Percentiles rank a stretch among this genome's conserved stretches.
Evolutionary conservation across 2,888 invertebrate species (phyloP).

Genomic region (Polyploca ridens): DNA sequence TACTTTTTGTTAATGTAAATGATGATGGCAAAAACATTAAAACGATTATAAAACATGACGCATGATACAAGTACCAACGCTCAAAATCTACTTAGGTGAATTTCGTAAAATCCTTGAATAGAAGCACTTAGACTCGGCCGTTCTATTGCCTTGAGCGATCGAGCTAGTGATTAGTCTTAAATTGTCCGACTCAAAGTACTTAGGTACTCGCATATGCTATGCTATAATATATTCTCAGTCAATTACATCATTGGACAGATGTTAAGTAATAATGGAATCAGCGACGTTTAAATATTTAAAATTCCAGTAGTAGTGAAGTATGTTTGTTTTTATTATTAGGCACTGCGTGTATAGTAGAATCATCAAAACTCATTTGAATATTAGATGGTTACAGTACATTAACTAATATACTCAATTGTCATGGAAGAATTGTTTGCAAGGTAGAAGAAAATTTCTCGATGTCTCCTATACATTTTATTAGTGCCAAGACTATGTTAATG

Average conservation of each 20-base stretch:
- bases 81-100: background rate
- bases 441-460: too few species aligned
- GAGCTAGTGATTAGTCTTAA: constrained; percentile 62
- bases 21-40: background rate
- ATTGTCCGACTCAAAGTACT: constrained; percentile 40
- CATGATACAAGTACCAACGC: background rate
- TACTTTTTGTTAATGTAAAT: background rate
- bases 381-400: too few species aligned
- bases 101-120: constrained; percentile 25
- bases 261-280: background rate
- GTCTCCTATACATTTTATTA: too few species aligned
- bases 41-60: background rate
- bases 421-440: background rate
- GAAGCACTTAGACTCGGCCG: constrained; percentile 39
- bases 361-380: background rate
- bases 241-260: constrained; percentile 40
- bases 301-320: background rate
- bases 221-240: constrained; percentile 20
- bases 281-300: background rate
- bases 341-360: background rate
- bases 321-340: background rate
- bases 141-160: constrained; percentile 77
- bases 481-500: too few species aligned
- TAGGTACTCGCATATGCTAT: constrained; percentile 16
- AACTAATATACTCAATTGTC: background rate